Percentiles rank a stretch among this genome's conserved stretches.
phyloP scores from a whole-genome alignment of 37 sponge, comb jelly and placozoan species.

The Amphimedon queenslandica region DNA sequence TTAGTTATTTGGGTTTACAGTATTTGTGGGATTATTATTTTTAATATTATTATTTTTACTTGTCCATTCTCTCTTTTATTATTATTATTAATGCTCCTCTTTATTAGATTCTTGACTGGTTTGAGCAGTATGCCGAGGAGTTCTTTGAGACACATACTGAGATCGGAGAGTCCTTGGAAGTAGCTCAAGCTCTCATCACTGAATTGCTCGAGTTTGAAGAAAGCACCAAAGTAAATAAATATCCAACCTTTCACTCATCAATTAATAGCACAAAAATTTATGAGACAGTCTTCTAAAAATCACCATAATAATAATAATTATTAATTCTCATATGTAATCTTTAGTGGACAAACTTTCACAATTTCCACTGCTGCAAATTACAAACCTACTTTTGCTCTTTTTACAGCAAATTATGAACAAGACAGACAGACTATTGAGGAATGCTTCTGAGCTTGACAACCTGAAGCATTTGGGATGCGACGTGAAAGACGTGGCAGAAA shows the following conservation, averaged over 20 bases:
- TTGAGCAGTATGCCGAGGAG: conserved; percentile 64
- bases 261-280: background rate
- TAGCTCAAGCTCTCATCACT: conserved; percentile 22
- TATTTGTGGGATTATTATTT: no score
- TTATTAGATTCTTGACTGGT: conserved; percentile 82
- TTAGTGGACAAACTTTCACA: no score
- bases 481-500: conserved; percentile 20
- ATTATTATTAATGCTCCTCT: no score
- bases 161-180: conserved; percentile 47
- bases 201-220: conserved; percentile 60
- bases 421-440: conserved; percentile 9
- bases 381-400: no score
- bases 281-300: background rate
- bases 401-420: conserved; percentile 43
- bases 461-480: conserved; percentile 1
- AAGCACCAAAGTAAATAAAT: conserved; percentile 33
- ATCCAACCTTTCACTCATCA: background rate
- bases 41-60: no score
- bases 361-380: no score
- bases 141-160: conserved; percentile 55
- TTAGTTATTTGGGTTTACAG: no score
- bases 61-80: no score
- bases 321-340: no score
- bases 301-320: no score
- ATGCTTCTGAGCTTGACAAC: conserved; percentile 22